Evolutionary conservation across 1,140 invertebrate species (phyloP).

Genomic region (Mylabris phalerata): DNA sequence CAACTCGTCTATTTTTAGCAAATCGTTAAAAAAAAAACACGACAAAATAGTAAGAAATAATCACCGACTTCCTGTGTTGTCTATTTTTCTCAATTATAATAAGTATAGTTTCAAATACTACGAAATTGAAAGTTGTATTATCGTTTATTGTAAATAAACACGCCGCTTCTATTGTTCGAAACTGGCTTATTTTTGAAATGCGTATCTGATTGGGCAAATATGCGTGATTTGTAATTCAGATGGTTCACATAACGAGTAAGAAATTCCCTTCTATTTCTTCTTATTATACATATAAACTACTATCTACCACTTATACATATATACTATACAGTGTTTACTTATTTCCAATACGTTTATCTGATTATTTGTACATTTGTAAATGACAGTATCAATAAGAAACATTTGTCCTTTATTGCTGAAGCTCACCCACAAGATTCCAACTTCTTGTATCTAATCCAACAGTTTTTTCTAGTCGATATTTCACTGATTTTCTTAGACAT

Average conservation of each 20-base stretch:
- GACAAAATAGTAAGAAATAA: no score
- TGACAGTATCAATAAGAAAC: slow-evolving; percentile 35
- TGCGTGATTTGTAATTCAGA: slow-evolving; percentile 14
- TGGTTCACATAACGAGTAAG: slow-evolving; percentile 20
- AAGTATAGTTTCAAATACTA: slow-evolving; percentile 11
- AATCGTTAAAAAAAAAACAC: no score
- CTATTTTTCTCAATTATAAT: not conserved
- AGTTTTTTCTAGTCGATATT: no score
- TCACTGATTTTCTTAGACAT: no score
- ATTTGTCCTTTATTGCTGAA: slow-evolving; percentile 27
- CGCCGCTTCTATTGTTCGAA: slow-evolving; percentile 6
- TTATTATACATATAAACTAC: no score
- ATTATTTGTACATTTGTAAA: slow-evolving; percentile 33
- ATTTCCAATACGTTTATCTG: slow-evolving; percentile 19
- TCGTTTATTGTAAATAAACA: not conserved
- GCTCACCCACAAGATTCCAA: not conserved
- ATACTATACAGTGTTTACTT: slow-evolving; percentile 9
- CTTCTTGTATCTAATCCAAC: no score
- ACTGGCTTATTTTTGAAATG: not conserved
- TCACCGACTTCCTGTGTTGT: no score
- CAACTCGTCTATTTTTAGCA: no score
- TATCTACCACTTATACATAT: no score
- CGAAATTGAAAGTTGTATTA: no score
- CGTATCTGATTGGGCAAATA: slow-evolving; percentile 13
- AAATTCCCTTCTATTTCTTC: slow-evolving; percentile 7